These are phyloP conservation scores for Punctoribates punctum DNA, from an alignment of 2,888 invertebrate species.

Conservation along the genomic window DNA sequence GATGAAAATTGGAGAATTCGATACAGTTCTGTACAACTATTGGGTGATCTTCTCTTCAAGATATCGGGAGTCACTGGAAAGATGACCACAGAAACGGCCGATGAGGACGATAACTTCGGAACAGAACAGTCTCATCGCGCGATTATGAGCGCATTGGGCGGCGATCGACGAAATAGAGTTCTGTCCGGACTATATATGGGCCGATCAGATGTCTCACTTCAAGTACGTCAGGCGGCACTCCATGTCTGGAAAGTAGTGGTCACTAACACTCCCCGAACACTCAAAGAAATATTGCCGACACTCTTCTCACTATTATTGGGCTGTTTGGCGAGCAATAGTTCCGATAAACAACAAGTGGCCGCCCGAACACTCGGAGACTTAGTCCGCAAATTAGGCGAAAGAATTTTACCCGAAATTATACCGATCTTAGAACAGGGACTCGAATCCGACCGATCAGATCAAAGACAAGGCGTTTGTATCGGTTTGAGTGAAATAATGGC, in stretches of 20 bases:
- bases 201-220: constrained; percentile 88
- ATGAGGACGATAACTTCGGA: constrained; percentile 98
- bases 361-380: constrained; percentile 94
- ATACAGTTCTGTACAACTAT: constrained; percentile 82
- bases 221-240: constrained; percentile 94
- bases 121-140: constrained; percentile 89
- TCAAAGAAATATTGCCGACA: constrained; percentile 91
- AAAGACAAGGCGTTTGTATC: constrained; percentile 97
- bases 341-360: constrained; percentile 93
- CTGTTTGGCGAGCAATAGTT: constrained; percentile 91
- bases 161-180: constrained; percentile 84
- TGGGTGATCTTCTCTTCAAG: constrained; percentile 91
- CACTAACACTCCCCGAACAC: constrained; percentile 92
- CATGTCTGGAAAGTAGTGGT: constrained; percentile 99
- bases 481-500: constrained; percentile 97
- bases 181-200: constrained; percentile 95
- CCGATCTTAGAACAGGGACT: constrained; percentile 92
- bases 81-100: constrained; percentile 97
- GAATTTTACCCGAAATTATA: constrained; percentile 95
- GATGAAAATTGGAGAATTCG: constrained; percentile 99
- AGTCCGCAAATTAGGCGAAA: constrained; percentile 92
- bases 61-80: constrained; percentile 97
- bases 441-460: constrained; percentile 84
- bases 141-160: constrained; percentile 81
- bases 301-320: constrained; percentile 85